phyloP scores from a whole-genome alignment of 2,113 vertebrate genomes.

The Glareola pratincola region DNA sequence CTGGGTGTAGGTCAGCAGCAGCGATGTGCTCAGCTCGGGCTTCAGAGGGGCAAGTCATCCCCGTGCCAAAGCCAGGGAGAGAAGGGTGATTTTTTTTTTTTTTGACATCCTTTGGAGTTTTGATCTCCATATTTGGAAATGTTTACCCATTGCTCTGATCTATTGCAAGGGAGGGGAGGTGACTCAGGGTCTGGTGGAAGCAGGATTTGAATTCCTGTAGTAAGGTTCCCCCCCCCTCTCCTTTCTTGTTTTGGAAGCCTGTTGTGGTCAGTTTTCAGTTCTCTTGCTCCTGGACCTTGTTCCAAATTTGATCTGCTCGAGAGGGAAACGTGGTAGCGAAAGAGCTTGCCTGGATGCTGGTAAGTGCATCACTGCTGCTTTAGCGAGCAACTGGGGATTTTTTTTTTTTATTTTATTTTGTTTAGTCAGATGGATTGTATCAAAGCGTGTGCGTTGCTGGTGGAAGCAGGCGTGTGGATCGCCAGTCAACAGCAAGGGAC shows the following conservation, averaged over 20 bases:
- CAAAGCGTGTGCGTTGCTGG: background rate
- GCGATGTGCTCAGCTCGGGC: constrained; percentile 58
- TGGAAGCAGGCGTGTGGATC: background rate
- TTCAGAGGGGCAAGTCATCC: constrained; percentile 76
- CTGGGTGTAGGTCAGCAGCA: constrained; percentile 15
- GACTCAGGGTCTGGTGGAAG: constrained; percentile 82
- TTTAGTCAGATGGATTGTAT: constrained; percentile 16
- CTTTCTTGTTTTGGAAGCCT: constrained; percentile 66
- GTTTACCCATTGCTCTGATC: constrained; percentile 94
- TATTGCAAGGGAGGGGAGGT: constrained; percentile 85
- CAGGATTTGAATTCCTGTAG: constrained; percentile 82
- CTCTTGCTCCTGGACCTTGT: constrained; percentile 58
- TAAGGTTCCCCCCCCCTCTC: constrained; percentile 20
- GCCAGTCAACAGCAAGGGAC: constrained; percentile 3
- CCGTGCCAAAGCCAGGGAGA: constrained; percentile 78
- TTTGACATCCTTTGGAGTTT: constrained; percentile 83
- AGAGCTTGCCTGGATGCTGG: constrained; percentile 42
- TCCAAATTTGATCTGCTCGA: constrained; percentile 43
- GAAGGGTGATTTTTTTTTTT: constrained; percentile 83
- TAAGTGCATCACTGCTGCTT: constrained; percentile 67
- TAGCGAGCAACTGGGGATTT: background rate
- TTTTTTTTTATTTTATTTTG: background rate
- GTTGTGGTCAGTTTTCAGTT: constrained; percentile 69
- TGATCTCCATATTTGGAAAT: constrained; percentile 99
- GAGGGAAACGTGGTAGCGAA: constrained; percentile 13